Base-by-base conservation (phyloP, 1,140 invertebrate genomes). In the Plutomurus gul region DNA sequence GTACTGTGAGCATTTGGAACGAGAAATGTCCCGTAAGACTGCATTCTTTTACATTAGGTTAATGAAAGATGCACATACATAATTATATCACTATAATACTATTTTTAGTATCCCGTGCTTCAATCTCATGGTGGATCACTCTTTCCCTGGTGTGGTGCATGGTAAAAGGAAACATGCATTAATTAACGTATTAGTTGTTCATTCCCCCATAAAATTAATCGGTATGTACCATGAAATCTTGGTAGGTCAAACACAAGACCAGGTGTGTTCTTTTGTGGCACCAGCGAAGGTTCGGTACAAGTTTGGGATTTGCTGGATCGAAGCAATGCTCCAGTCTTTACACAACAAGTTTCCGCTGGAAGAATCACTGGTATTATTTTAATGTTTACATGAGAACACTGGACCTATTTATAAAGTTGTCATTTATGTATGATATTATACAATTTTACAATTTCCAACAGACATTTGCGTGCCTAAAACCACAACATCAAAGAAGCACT, bases 261-360 rank as follows among this genome's bases (percentile, higher is more conserved):
- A 0, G 81, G 56, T 20, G 87, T 89, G 16, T 88, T 89, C 83
- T 89, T 85, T 83, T 85, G 88, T 40, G 84, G 86, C 22, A 87
- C 86, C 60, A 75, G 84, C 11, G 88, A 89, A 83, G 88, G 88
- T 10, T 86, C 83, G 43, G 83, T 89, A 10, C 87, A 89, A 80
- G 85, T 88, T 16, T 89, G 88, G 88, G 88, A 89, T 82, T 80
- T 89, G 7, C 76, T 88, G 27, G 87, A 88, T 73, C 85, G 85
- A 79, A 87, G 87, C 25, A 87, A 89, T 76, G 87, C 87, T 75
- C 87, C 88, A 30, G 80, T 82, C 13, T 60, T 82, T 6, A 75
- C 47, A 0, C 82, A 83, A 36, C 82, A 80, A 73, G 77, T 82
- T 4, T 43, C 81, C 2, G 33, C 74, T 10, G 80, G 43, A n/a